phyloP scores from a whole-genome alignment of 2,113 vertebrate genomes.

The Tupaia tana region DNA sequence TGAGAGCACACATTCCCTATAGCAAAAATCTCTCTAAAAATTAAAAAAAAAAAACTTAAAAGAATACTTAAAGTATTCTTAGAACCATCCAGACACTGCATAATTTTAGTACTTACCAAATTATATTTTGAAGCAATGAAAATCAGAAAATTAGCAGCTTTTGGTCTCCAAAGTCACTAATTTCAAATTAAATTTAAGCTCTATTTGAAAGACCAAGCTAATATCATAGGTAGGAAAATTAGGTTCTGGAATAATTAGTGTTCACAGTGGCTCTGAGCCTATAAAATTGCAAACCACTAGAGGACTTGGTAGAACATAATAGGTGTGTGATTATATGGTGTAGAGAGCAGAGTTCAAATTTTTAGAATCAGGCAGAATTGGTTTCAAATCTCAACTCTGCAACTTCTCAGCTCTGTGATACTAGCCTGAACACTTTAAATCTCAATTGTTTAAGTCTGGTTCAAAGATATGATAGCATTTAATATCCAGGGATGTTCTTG shows the following conservation, averaged over 20 bases:
- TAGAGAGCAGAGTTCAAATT: background rate
- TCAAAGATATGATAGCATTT: background rate
- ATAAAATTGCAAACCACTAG: background rate
- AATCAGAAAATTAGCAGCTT: background rate
- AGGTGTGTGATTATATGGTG: fast-evolving
- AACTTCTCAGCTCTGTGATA: background rate
- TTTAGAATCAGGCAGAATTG: background rate
- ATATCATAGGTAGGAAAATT: background rate
- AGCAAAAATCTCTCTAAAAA: no score
- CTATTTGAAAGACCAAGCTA: constrained; percentile 14
- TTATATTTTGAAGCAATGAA: constrained; percentile 13
- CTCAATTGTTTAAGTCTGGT: background rate
- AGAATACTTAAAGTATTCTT: background rate
- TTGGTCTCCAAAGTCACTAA: constrained; percentile 14
- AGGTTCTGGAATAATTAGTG: background rate
- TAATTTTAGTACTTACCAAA: background rate
- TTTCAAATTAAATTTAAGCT: constrained; percentile 37
- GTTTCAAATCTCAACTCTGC: background rate
- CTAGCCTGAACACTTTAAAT: background rate
- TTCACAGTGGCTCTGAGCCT: background rate
- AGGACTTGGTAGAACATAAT: background rate
- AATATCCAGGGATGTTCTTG: background rate
- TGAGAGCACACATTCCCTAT: no score
- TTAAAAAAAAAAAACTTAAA: background rate
- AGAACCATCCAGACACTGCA: background rate